Percentiles rank a stretch among this genome's conserved stretches.
Evolutionary conservation across 2,797 vertebrate species (phyloP).

Genomic region (Pempheris klunzingeri): DNA sequence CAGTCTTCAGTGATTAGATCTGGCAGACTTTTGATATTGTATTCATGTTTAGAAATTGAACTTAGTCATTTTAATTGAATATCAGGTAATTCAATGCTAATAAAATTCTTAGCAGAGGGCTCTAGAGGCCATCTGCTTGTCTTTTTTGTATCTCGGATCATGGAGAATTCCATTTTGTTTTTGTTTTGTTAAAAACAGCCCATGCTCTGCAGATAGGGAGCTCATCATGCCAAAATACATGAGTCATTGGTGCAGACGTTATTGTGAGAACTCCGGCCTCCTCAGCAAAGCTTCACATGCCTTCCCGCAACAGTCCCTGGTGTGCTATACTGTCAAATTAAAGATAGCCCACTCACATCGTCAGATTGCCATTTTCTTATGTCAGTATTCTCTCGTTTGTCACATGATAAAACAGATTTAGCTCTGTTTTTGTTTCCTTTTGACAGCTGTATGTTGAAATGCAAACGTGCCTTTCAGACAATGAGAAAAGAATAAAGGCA

Average conservation of each 20-base stretch:
- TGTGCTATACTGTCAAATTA: slow-evolving; percentile 47
- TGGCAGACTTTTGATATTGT: background rate
- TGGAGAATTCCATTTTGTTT: slow-evolving; percentile 20
- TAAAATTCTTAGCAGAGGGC: background rate
- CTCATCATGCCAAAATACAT: slow-evolving; percentile 39
- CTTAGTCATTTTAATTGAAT: background rate
- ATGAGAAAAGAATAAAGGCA: slow-evolving; percentile 46
- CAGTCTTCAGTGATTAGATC: background rate
- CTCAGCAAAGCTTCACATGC: slow-evolving; percentile 47
- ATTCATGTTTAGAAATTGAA: background rate
- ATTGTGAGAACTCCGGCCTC: slow-evolving; percentile 59
- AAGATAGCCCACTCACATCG: slow-evolving; percentile 31
- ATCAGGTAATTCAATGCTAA: background rate
- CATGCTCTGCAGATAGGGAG: slow-evolving; percentile 10
- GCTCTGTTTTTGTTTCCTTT: slow-evolving; percentile 2
- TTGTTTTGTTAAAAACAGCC: background rate
- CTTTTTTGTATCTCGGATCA: background rate
- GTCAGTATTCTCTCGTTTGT: slow-evolving; percentile 26
- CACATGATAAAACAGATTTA: slow-evolving; percentile 9
- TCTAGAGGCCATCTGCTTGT: background rate
- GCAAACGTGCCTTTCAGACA: slow-evolving; percentile 47
- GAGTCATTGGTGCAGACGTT: slow-evolving; percentile 47
- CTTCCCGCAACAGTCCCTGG: slow-evolving; percentile 48
- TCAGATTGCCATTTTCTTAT: slow-evolving; percentile 14
- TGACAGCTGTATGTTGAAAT: slow-evolving; percentile 44